Percentiles rank a stretch among this genome's conserved stretches.
These are phyloP conservation scores for Lasioglossum pauxillum DNA, from an alignment of 2,888 invertebrate genomes.

Conservation along the genomic window DNA sequence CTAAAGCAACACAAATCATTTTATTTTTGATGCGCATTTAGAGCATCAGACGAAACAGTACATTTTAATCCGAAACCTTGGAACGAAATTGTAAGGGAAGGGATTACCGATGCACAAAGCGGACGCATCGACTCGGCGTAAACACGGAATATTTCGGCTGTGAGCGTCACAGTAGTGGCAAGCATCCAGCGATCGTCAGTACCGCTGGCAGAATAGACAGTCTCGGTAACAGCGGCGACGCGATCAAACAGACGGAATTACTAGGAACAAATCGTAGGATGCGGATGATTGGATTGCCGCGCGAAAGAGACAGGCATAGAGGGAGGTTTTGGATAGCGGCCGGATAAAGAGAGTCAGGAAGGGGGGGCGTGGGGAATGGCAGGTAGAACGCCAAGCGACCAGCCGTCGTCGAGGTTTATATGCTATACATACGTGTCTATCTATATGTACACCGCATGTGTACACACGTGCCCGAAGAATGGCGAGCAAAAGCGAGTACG, in stretches of 20 bases:
- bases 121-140: background rate
- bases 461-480: conserved; percentile 24
- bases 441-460: background rate
- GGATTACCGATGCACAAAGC: background rate
- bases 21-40: background rate
- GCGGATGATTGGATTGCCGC: conserved; percentile 80
- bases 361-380: conserved; percentile 29
- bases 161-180: background rate
- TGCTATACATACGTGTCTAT: background rate
- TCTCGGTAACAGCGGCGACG: conserved; percentile 69
- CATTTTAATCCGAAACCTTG: background rate
- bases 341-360: conserved; percentile 57
- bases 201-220: conserved; percentile 28
- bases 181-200: conserved; percentile 33
- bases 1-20: background rate
- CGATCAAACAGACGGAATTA: conserved; percentile 80
- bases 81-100: background rate
- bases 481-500: background rate
- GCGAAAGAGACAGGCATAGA: conserved; percentile 51
- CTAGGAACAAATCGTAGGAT: conserved; percentile 79
- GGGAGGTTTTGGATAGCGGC: conserved; percentile 58
- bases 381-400: conserved; percentile 56
- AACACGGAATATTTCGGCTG: background rate
- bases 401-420: conserved; percentile 67
- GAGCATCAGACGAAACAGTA: background rate